phyloP scores from a whole-genome alignment of 1,140 invertebrate species.

The Orchestia grillus region DNA sequence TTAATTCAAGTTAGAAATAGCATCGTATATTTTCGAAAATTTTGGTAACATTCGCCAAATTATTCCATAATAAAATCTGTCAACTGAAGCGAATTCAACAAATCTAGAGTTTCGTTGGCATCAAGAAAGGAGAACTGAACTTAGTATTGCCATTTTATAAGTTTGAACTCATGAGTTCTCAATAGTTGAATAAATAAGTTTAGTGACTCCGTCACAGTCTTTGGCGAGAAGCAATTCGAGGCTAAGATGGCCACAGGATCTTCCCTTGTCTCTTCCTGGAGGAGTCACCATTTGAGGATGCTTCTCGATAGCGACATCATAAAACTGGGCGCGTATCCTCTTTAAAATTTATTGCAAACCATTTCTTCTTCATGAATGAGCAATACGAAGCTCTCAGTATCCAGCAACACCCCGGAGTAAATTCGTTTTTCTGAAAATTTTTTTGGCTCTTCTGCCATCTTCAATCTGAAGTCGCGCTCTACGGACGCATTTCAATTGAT shows the following conservation, averaged over 20 bases:
- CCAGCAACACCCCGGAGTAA: slow-evolving; percentile 15
- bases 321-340: slow-evolving; percentile 41
- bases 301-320: slow-evolving; percentile 15
- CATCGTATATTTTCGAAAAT: too few species aligned
- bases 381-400: slow-evolving; percentile 15
- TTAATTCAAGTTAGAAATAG: too few species aligned
- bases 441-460: not conserved
- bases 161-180: not conserved
- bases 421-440: not conserved
- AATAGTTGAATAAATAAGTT: not conserved
- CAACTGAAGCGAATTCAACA: too few species aligned
- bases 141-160: not conserved
- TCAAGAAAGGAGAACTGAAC: not conserved
- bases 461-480: not conserved
- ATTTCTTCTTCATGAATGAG: slow-evolving; percentile 45
- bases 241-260: not conserved
- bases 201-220: not conserved
- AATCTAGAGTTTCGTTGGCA: too few species aligned
- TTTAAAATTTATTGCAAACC: slow-evolving; percentile 48
- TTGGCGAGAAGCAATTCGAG: not conserved
- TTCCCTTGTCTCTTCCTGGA: not conserved
- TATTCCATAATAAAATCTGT: too few species aligned
- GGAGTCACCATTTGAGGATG: not conserved
- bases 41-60: too few species aligned
- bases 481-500: slow-evolving; percentile 46